Evolutionary conservation across 1,140 invertebrate species (phyloP), one percentile per base, ranked within the genome.

Genomic region (Linepithema humile): DNA sequence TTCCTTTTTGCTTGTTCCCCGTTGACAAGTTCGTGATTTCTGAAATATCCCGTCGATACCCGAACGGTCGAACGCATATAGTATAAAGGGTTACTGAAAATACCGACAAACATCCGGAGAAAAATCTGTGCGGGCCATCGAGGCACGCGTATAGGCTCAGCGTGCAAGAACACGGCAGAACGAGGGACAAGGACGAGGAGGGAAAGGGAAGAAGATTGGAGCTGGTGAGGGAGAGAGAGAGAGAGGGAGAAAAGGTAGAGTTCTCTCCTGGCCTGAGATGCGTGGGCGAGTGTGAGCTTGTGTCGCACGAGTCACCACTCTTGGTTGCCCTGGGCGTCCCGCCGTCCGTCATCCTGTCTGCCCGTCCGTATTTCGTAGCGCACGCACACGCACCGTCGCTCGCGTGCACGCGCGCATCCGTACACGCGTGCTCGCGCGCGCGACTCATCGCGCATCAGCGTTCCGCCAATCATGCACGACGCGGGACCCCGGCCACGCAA

Each of bases 281-380:
- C 91, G 92, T 93, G 91, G 93, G 92, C 89, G 91, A 91, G 88
- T 88, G 91, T 77, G 89, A 89, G 89, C 65, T 88, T 90, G 89
- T 92, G 92, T 93, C 92, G 91, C 91, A 89, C 90, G 90, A 92
- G 92, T 93, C 92, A 92, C 92, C 91, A 90, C 90, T 91, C 90
- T 91, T 90, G 89, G 91, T 91, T 90, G 91, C 92, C 92, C 87
- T 82, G 87, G 90, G 92, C 92, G 85, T 93, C 88, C 90, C 85
- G 91, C 90, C 93, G 93, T 93, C 88, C 91, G 92, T 93, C 92
- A 93, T 93, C 89, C 92, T 93, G 92, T 93, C 93, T 92, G 92
- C 92, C 92, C 88, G 92, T 92, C 91, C 90, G 88, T 90, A 91
- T 92, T 92, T 93, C 88, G 86, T 90, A 65, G 86, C 77, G 83